These are phyloP conservation scores for Recurvirostra avosetta DNA, from an alignment of 2,113 vertebrate species.

Conservation along the genomic window DNA sequence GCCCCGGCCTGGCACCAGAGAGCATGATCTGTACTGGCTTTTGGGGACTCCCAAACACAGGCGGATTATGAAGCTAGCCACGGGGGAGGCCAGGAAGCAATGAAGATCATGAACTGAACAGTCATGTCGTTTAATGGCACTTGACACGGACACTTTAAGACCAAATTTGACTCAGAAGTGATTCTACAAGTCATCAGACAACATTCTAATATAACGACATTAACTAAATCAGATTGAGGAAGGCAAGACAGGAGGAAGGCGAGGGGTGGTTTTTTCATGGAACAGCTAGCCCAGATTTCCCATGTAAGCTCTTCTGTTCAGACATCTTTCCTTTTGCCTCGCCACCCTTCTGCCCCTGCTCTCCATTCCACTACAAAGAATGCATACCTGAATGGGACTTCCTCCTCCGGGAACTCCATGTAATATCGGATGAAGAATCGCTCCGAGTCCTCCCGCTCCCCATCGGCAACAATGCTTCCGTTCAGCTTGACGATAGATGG, in stretches of 20 bases:
- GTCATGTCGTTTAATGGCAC: background rate
- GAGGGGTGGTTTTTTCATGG: background rate
- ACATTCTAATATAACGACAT: rapidly evolving
- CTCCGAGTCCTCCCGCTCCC: slow-evolving; percentile 93
- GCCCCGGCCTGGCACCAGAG: background rate
- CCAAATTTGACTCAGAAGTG: background rate
- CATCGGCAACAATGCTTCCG: slow-evolving; percentile 83
- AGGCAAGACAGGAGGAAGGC: background rate
- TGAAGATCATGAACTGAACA: background rate
- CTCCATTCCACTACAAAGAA: background rate
- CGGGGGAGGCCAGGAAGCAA: background rate
- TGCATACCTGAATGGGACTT: slow-evolving; percentile 86
- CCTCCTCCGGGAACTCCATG: slow-evolving; percentile 84
- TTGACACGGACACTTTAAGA: background rate
- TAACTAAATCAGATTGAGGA: background rate
- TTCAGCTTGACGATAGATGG: slow-evolving; percentile 88
- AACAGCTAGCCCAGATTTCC: background rate
- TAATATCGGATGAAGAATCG: slow-evolving; percentile 94
- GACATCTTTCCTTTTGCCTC: background rate
- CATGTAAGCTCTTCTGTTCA: background rate
- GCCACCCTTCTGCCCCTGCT: background rate
- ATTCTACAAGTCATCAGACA: background rate
- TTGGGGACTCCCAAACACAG: background rate
- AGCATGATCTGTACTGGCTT: background rate
- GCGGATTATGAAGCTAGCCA: background rate